Percentiles rank a stretch among this genome's conserved stretches.
These are phyloP conservation scores for Motacilla alba DNA, from an alignment of 2,113 vertebrate genomes.

Conservation along the genomic window DNA sequence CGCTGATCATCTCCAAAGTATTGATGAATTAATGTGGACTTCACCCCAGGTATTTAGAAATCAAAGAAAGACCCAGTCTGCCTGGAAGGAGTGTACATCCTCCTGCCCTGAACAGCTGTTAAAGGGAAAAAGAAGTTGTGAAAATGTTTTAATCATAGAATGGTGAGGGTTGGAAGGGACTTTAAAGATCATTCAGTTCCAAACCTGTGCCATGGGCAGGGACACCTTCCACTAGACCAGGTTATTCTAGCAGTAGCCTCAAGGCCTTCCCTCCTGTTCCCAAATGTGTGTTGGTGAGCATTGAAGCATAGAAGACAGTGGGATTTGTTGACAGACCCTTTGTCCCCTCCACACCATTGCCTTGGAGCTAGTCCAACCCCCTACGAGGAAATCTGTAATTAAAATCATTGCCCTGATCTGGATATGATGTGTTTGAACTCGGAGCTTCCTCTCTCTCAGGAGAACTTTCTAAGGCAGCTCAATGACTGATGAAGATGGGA, in stretches of 20 bases:
- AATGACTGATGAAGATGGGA: not conserved
- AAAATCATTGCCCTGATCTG: not conserved
- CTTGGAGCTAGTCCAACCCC: not conserved
- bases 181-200: not conserved
- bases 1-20: not conserved
- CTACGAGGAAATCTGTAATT: not conserved
- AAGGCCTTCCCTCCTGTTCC: not conserved
- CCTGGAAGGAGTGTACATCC: not conserved
- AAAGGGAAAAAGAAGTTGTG: not conserved
- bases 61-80: not conserved
- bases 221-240: not conserved
- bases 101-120: not conserved
- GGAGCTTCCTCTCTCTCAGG: not conserved
- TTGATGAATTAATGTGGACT: not conserved
- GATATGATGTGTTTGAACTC: not conserved
- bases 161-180: not conserved
- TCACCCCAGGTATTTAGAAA: not conserved
- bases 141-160: not conserved
- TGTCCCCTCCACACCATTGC: not conserved
- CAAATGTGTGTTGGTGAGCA: not conserved
- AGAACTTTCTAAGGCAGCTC: not conserved
- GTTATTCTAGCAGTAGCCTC: not conserved
- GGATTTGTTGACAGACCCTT: not conserved
- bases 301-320: not conserved
- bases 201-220: rapidly evolving